These are phyloP conservation scores for Dermolepida albohirtum DNA, from an alignment of 2,888 invertebrate genomes.

Conservation along the genomic window DNA sequence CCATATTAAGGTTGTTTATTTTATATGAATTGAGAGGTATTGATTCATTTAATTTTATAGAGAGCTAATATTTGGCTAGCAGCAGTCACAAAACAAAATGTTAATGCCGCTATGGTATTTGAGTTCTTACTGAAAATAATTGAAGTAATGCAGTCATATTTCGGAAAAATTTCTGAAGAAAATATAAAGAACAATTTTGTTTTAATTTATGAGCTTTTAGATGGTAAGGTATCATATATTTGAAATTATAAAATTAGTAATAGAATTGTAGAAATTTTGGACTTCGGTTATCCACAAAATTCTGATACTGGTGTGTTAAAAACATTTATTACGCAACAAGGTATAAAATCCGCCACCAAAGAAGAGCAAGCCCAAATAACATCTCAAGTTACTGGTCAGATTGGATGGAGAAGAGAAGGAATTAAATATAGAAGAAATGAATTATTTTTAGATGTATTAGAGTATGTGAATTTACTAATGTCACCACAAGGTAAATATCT, in stretches of 20 bases:
- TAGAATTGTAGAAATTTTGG: slow-evolving; percentile 86
- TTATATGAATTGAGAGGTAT: neutral
- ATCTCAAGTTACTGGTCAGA: slow-evolving; percentile 95
- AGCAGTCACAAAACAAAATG: slow-evolving; percentile 99
- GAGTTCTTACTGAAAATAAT: slow-evolving; percentile 98
- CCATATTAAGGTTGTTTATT: slow-evolving; percentile 87
- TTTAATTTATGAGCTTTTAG: slow-evolving; percentile 97
- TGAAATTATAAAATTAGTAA: neutral
- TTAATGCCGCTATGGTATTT: slow-evolving; percentile 99
- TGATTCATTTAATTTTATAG: slow-evolving; percentile 64
- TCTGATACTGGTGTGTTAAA: slow-evolving; percentile 99
- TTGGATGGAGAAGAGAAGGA: slow-evolving; percentile 99
- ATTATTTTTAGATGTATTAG: slow-evolving; percentile 97
- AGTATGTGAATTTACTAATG: slow-evolving; percentile 99
- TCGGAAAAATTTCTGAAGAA: slow-evolving; percentile 99
- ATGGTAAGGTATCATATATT: slow-evolving; percentile 73
- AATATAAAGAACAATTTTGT: slow-evolving; percentile 99
- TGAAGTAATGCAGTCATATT: slow-evolving; percentile 99
- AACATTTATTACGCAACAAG: slow-evolving; percentile 99
- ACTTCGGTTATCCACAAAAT: slow-evolving; percentile 99
- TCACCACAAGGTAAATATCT: slow-evolving; percentile 88
- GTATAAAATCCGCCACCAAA: slow-evolving; percentile 98
- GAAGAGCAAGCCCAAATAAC: slow-evolving; percentile 99
- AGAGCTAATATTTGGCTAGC: slow-evolving; percentile 99
- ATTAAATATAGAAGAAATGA: slow-evolving; percentile 99